Percentiles rank a stretch among this genome's conserved stretches.
Conservation (phyloP, 2,113 vertebrate genomes). For the Scomber scombrus region DNA sequence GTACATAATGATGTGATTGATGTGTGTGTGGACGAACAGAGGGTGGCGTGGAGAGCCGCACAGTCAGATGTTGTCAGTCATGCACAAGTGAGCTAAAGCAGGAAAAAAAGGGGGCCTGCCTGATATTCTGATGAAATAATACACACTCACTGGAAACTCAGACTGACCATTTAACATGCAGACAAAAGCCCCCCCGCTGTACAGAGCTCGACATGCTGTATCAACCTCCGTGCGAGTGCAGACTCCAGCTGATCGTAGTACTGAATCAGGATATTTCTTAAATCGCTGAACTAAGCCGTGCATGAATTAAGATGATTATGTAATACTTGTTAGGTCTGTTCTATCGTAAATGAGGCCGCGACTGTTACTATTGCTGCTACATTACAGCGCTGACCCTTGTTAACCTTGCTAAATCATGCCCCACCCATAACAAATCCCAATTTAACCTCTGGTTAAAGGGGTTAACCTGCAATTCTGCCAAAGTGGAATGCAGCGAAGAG, state of each 20-base stretch:
- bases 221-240: slow-evolving; percentile 1
- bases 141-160: slow-evolving; percentile 17
- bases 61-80: slow-evolving; percentile 59
- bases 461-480: slow-evolving; percentile 24
- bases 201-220: not conserved
- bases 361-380: slow-evolving; percentile 4
- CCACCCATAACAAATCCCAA: slow-evolving; percentile 40
- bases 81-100: slow-evolving; percentile 22
- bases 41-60: slow-evolving; percentile 30
- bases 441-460: slow-evolving; percentile 31
- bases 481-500: not conserved
- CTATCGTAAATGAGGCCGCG: not conserved
- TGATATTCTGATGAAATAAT: slow-evolving; percentile 51
- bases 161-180: slow-evolving; percentile 26
- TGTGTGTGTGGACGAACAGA: slow-evolving; percentile 52
- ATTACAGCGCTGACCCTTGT: slow-evolving; percentile 40
- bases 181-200: slow-evolving; percentile 20
- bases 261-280: not conserved
- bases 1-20: slow-evolving; percentile 65
- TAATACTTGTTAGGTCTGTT: not conserved
- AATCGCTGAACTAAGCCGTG: not conserved
- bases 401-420: slow-evolving; percentile 39
- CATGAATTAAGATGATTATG: not conserved
- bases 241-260: not conserved
- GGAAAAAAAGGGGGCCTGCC: slow-evolving; percentile 19